phyloP scores from a whole-genome alignment of 2,797 vertebrate species.

The Pogonophryne albipinna region DNA sequence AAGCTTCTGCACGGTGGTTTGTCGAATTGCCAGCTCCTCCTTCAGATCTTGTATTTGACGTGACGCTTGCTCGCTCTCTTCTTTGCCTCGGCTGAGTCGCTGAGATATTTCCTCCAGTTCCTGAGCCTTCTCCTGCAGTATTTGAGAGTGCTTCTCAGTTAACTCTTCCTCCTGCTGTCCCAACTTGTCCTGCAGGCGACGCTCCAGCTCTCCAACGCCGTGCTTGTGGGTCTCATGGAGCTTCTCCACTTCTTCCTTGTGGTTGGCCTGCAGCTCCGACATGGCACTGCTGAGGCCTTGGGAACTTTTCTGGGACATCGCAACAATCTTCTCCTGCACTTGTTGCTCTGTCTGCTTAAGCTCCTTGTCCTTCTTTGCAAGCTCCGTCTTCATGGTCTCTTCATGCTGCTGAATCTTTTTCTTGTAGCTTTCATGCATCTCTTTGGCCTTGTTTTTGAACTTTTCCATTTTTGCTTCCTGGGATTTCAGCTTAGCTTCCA shows the following conservation, averaged over 20 bases:
- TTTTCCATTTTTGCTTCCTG: slow-evolving; percentile 93
- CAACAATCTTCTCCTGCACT: slow-evolving; percentile 90
- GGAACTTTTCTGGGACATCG: slow-evolving; percentile 92
- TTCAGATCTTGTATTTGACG: slow-evolving; percentile 83
- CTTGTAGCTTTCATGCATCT: slow-evolving; percentile 91
- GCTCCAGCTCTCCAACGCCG: slow-evolving; percentile 81
- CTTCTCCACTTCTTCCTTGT: slow-evolving; percentile 90
- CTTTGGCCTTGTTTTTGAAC: slow-evolving; percentile 90
- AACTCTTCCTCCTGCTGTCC: slow-evolving; percentile 88
- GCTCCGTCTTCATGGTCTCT: slow-evolving; percentile 89
- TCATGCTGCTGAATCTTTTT: slow-evolving; percentile 92
- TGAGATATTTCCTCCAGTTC: slow-evolving; percentile 86
- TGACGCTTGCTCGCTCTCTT: slow-evolving; percentile 83
- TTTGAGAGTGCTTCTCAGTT: slow-evolving; percentile 83
- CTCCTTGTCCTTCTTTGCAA: slow-evolving; percentile 90
- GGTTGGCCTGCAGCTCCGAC: slow-evolving; percentile 90
- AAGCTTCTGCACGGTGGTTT: slow-evolving; percentile 86
- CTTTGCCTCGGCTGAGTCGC: slow-evolving; percentile 75
- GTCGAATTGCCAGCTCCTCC: slow-evolving; percentile 85
- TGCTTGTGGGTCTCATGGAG: slow-evolving; percentile 81
- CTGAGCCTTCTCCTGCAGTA: slow-evolving; percentile 89
- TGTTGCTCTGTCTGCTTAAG: slow-evolving; percentile 91
- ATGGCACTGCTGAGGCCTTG: slow-evolving; percentile 88
- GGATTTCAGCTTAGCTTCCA: slow-evolving; percentile 89
- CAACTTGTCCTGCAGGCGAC: slow-evolving; percentile 87